Conservation (phyloP, 2,797 vertebrate genomes). For the Erpetoichthys calabaricus region DNA sequence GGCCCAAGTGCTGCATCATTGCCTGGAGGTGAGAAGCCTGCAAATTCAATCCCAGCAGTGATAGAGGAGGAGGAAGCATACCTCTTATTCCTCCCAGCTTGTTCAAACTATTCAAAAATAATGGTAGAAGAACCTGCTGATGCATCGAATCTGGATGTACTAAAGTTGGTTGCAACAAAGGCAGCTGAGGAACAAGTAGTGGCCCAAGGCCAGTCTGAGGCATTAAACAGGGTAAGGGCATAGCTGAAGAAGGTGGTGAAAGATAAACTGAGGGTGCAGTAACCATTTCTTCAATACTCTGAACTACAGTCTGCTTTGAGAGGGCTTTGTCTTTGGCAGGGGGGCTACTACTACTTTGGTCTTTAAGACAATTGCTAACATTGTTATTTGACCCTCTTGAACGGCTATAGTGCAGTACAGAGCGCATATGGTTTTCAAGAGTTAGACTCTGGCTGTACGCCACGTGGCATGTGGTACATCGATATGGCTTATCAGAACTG, state of each 20-base stretch:
- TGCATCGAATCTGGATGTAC: slow-evolving; percentile 47
- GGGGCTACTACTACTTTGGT: neutral
- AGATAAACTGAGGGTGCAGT: slow-evolving; percentile 23
- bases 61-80: slow-evolving; percentile 46
- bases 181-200: neutral
- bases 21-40: too few relatives aligned
- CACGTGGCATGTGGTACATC: slow-evolving; percentile 75
- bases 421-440: slow-evolving; percentile 61
- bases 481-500: slow-evolving; percentile 65
- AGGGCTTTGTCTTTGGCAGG: neutral
- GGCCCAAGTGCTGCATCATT: too few relatives aligned
- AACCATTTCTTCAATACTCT: neutral
- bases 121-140: slow-evolving; percentile 59
- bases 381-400: slow-evolving; percentile 49
- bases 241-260: slow-evolving; percentile 50
- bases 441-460: slow-evolving; percentile 88
- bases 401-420: slow-evolving; percentile 77
- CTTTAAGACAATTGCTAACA: slow-evolving; percentile 17
- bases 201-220: slow-evolving; percentile 23
- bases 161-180: neutral
- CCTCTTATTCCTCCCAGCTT: slow-evolving; percentile 26
- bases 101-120: slow-evolving; percentile 50
- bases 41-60: slow-evolving; percentile 52
- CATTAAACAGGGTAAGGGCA: slow-evolving; percentile 36
- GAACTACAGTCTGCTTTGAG: slow-evolving; percentile 16